Conservation (phyloP, 2,113 vertebrate species). For the Cinclus cinclus region DNA sequence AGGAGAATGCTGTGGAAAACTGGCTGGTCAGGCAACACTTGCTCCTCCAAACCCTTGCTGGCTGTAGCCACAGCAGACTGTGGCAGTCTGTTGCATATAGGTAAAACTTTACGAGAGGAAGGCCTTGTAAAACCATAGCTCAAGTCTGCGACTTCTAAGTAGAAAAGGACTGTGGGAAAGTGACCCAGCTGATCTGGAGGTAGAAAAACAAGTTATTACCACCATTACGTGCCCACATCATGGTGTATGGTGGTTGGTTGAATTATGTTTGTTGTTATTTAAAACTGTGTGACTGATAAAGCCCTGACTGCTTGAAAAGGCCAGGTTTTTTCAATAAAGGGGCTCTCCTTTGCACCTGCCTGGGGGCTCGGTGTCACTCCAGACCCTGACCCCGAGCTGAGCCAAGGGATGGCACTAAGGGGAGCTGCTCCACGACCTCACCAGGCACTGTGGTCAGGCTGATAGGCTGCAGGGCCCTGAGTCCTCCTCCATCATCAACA, state of each 20-base stretch:
- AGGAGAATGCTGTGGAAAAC: background rate
- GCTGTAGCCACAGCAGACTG: background rate
- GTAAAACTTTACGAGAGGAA: background rate
- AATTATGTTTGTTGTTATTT: background rate
- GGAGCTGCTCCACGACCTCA: background rate
- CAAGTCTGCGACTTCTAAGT: background rate
- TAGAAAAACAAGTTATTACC: background rate
- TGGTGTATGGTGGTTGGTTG: background rate
- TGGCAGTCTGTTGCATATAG: background rate
- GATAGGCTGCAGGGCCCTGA: background rate
- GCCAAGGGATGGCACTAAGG: fast-evolving
- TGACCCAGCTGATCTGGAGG: background rate
- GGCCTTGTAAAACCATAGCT: background rate
- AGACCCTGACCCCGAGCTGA: background rate
- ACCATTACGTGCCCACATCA: fast-evolving
- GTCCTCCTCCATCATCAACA: background rate
- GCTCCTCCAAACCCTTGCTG: background rate
- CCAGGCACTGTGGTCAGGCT: background rate
- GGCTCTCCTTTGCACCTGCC: background rate
- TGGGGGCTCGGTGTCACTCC: fast-evolving
- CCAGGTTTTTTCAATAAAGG: too few relatives aligned
- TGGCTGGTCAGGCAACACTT: background rate
- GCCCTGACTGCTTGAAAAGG: background rate
- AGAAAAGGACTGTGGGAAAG: too few relatives aligned
- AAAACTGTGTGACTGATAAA: background rate